Evolutionary conservation across 2,113 vertebrate genomes (phyloP).

Genomic region (Alligator sinensis): DNA sequence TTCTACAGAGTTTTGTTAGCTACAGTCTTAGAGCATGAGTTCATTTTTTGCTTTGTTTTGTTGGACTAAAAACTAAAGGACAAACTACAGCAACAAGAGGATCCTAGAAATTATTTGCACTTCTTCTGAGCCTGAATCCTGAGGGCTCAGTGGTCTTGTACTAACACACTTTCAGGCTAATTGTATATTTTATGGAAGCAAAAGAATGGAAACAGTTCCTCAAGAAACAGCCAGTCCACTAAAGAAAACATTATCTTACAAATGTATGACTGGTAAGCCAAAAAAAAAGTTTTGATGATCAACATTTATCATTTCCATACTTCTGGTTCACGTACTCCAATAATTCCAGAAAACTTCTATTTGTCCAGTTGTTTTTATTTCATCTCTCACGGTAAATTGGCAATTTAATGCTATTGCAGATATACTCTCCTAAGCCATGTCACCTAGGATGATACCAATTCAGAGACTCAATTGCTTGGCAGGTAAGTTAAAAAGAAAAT

Average conservation of each 20-base stretch:
- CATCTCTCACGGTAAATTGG: slow-evolving; percentile 28
- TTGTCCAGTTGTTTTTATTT: slow-evolving; percentile 2
- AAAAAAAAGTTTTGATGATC: not conserved
- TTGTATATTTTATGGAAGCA: not conserved
- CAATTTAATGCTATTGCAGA: slow-evolving; percentile 34
- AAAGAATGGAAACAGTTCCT: not conserved
- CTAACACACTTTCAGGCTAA: not conserved
- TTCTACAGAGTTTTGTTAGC: not conserved
- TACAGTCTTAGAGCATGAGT: not conserved
- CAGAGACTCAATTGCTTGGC: slow-evolving; percentile 8
- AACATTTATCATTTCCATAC: not conserved
- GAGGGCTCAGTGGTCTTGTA: not conserved
- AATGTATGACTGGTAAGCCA: not conserved
- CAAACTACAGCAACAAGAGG: not conserved
- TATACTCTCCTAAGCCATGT: slow-evolving; percentile 4
- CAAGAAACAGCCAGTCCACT: not conserved
- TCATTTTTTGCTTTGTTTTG: not conserved
- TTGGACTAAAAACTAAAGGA: not conserved
- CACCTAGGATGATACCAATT: slow-evolving; percentile 35
- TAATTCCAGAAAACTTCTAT: not conserved
- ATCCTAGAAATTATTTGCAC: not conserved
- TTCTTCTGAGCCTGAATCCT: not conserved
- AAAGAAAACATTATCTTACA: not conserved
- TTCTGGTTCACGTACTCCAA: not conserved
- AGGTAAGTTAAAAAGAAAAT: slow-evolving; percentile 50